phyloP scores from a whole-genome alignment of 2,113 vertebrate genomes.

The Morone chrysops region DNA sequence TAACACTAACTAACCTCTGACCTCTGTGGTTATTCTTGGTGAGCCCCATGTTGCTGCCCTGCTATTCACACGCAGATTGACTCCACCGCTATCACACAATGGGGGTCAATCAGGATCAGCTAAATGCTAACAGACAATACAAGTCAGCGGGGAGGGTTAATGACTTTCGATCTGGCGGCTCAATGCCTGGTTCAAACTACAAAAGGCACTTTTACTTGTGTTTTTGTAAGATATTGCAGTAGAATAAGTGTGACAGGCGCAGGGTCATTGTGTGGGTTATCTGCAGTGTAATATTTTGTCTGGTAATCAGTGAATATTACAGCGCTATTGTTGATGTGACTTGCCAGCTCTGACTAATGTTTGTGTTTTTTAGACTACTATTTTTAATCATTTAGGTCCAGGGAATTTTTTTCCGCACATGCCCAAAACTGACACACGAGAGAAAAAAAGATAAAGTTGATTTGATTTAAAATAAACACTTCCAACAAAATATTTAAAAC shows the following conservation, averaged over 20 bases:
- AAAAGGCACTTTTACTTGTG: conserved; percentile 38
- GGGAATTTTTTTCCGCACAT: not conserved
- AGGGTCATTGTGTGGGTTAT: conserved; percentile 68
- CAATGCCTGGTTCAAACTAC: conserved; percentile 21
- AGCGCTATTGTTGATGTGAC: conserved; percentile 62
- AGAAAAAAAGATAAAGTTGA: not conserved
- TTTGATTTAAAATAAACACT: conserved; percentile 24
- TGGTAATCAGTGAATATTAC: conserved; percentile 67
- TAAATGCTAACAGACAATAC: conserved; percentile 57
- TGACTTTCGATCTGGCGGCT: conserved; percentile 35
- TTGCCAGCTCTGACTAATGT: conserved; percentile 50
- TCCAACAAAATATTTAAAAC: conserved; percentile 15
- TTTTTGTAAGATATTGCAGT: conserved; percentile 55
- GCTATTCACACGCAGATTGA: conserved; percentile 51
- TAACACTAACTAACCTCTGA: conserved; percentile 30
- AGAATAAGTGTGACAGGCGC: conserved; percentile 35
- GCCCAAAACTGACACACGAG: not conserved
- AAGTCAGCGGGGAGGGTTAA: conserved; percentile 42
- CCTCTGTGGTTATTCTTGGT: conserved; percentile 42
- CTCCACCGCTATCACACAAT: conserved; percentile 44
- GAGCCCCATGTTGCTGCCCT: not conserved
- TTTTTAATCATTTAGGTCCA: conserved; percentile 37
- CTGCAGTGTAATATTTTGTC: conserved; percentile 67
- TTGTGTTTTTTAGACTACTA: conserved; percentile 54
- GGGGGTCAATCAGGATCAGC: conserved; percentile 55